Evolutionary conservation across 2,113 vertebrate species (phyloP).

Genomic region (Asarcornis scutulata): DNA sequence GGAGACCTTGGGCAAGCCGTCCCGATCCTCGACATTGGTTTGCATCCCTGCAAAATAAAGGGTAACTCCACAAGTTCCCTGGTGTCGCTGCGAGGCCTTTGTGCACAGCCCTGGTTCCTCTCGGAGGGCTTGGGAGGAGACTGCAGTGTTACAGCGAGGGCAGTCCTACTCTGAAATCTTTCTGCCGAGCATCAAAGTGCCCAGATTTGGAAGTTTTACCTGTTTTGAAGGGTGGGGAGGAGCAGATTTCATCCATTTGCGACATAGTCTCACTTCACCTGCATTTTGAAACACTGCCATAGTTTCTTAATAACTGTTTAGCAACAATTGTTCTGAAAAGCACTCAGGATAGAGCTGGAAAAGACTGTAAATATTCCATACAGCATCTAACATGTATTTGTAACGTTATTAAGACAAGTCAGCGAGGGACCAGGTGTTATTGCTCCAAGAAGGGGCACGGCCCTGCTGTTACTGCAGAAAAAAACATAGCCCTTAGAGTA

Average conservation of each 20-base stretch:
- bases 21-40: background rate
- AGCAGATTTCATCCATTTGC: background rate
- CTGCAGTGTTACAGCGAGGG: background rate
- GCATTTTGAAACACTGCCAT: background rate
- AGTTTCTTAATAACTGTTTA: background rate
- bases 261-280: background rate
- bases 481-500: background rate
- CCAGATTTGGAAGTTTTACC: background rate
- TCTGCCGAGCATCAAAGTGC: background rate
- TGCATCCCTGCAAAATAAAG: background rate
- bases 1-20: background rate
- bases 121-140: background rate
- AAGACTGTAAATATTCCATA: background rate
- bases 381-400: background rate
- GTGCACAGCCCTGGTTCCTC: background rate
- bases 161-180: background rate
- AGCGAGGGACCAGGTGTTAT: background rate
- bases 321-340: background rate
- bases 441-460: background rate
- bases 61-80: background rate
- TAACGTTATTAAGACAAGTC: background rate
- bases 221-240: background rate
- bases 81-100: background rate
- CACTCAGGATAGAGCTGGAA: background rate
- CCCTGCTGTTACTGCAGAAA: background rate